Base-by-base conservation (phyloP, 2,888 invertebrate genomes). In the Andrena camellia region DNA sequence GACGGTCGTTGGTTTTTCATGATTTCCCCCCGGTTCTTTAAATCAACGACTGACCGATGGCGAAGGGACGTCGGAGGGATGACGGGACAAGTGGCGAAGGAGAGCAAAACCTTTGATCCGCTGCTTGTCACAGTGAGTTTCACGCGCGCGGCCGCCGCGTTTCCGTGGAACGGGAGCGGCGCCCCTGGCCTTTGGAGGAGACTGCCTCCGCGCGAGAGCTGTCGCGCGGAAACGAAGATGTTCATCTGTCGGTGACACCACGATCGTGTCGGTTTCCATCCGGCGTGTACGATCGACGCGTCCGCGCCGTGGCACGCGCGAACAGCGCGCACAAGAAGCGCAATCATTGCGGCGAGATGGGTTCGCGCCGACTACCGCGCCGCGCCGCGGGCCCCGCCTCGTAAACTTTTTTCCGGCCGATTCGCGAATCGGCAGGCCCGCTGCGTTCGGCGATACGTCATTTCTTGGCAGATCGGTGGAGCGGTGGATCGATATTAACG, bases 391-490 rank as follows among this genome's bases (percentile, higher is more conserved):
- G 71, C 72, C 66, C 75, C 79, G 78, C 80, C 80, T 85, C 79
- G 84, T 88, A 88, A n/a, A 89, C 84, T 67, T 77, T 84, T 89
- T 89, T 86, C 85, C 79, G 42, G 33, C 29, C 69, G 64, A 78
- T 62, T 83, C 83, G 78, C 81, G 83, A 86, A 89, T 89, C 88
- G 89, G 86, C 72, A 87, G 82, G 82, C 84, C 80, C 77, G 81
- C 73, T 83, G 83, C 86, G 84, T 85, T 80, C 87, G 85, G 66
- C 89, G 84, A 86, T 90, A 86, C 82, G 88, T 89, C 89, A 89
- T 90, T 89, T 89, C 88, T 87, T 82, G 88, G 78, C 86, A 68
- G 88, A 89, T 86, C 87, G 73, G 48, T 72, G 72, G 75, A 76
- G 72, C 74, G n/a, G 48, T 62, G 75, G 78, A 82, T 83, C 80